These are phyloP conservation scores for Lophius americanus DNA, from an alignment of 2,797 vertebrate species.

Conservation along the genomic window DNA sequence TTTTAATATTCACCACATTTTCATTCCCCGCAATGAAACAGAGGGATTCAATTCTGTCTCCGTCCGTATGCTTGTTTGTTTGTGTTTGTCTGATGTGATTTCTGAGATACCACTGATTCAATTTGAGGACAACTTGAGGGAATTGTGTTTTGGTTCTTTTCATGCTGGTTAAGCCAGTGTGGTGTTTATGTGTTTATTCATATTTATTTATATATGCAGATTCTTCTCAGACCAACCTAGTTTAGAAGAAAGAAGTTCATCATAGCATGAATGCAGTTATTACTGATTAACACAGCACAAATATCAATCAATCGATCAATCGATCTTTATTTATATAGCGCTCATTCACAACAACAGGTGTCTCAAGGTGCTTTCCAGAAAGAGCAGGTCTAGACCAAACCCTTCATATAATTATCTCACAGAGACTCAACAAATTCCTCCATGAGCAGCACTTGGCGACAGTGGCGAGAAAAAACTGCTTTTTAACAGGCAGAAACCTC, in stretches of 20 bases:
- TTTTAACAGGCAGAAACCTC: too few relatives aligned
- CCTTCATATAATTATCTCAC: too few relatives aligned
- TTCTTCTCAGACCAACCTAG: slow-evolving; percentile 17
- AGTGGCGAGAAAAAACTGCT: too few relatives aligned
- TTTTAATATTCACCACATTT: slow-evolving; percentile 35
- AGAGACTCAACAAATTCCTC: too few relatives aligned
- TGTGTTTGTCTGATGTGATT: slow-evolving; percentile 53
- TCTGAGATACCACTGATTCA: slow-evolving; percentile 44
- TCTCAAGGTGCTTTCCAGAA: too few relatives aligned
- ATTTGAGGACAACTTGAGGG: slow-evolving; percentile 35
- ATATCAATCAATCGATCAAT: too few relatives aligned
- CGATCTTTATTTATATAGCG: too few relatives aligned
- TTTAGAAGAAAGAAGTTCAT: slow-evolving; percentile 7
- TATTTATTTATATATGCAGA: slow-evolving; percentile 32
- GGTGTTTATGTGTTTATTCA: slow-evolving; percentile 42
- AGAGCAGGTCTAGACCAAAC: too few relatives aligned
- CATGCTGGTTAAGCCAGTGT: slow-evolving; percentile 16
- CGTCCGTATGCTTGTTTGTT: slow-evolving; percentile 48
- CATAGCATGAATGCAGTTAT: background rate
- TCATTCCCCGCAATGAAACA: slow-evolving; percentile 36
- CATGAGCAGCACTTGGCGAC: too few relatives aligned
- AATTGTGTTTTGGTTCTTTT: slow-evolving; percentile 19
- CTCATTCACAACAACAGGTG: too few relatives aligned
- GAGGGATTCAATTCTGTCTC: slow-evolving; percentile 20
- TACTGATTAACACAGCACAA: background rate